Conservation (phyloP, 2,888 invertebrate species). For the Drosophila planitibia region DNA sequence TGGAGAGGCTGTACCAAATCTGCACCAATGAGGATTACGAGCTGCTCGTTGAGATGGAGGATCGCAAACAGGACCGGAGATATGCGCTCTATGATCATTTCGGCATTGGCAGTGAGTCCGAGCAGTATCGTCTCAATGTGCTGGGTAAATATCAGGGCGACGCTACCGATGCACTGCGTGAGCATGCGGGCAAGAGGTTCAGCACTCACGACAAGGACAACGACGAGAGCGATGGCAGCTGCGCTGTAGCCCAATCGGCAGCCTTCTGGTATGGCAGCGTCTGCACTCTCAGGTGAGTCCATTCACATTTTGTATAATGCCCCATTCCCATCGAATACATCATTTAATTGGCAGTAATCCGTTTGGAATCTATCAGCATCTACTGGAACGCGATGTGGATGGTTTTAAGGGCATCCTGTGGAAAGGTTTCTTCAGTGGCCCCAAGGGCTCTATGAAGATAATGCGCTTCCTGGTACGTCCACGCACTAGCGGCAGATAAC, state of each 20-base stretch:
- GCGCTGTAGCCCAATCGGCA: conserved; percentile 52
- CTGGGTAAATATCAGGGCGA: conserved; percentile 60
- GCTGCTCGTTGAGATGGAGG: conserved; percentile 58
- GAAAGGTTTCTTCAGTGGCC: conserved; percentile 67
- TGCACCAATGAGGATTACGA: conserved; percentile 58
- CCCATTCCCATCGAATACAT: not conserved
- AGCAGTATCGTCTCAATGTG: conserved; percentile 62
- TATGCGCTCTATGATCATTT: conserved; percentile 65
- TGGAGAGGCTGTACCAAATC: conserved; percentile 65
- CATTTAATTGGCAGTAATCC: conserved; percentile 55
- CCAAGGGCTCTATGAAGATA: conserved; percentile 65
- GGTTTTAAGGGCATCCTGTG: conserved; percentile 65
- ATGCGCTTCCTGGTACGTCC: conserved; percentile 68
- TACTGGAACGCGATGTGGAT: conserved; percentile 59
- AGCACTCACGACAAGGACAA: conserved; percentile 57
- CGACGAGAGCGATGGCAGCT: conserved; percentile 53
- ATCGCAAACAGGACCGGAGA: conserved; percentile 59
- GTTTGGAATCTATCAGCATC: conserved; percentile 64
- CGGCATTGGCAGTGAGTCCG: conserved; percentile 60
- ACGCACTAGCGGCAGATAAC: conserved; percentile 14
- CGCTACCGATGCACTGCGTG: conserved; percentile 58
- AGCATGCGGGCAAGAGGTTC: conserved; percentile 64
- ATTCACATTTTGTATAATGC: not conserved
- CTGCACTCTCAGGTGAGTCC: conserved; percentile 59
- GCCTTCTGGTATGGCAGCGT: conserved; percentile 66